phyloP scores from a whole-genome alignment of 53 echinoderm and acorn worm species.

The Mesocentrotus franciscanus region DNA sequence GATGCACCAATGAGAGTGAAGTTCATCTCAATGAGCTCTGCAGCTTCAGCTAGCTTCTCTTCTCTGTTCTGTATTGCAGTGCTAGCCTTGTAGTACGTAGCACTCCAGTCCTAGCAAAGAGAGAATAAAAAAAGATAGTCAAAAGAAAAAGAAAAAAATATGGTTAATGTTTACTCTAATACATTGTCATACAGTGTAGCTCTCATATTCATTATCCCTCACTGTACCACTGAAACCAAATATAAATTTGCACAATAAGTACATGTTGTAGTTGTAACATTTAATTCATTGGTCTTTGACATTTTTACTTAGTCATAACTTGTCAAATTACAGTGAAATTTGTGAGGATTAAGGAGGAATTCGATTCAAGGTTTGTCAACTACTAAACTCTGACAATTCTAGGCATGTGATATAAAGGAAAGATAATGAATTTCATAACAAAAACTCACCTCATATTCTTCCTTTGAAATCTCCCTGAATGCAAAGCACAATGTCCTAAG shows the following conservation, averaged over 20 bases:
- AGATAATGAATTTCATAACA: too few relatives aligned
- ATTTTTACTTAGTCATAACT: too few relatives aligned
- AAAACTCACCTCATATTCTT: constrained; percentile 87
- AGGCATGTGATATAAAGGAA: too few relatives aligned
- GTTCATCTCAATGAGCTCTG: constrained; percentile 98
- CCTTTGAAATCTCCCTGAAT: constrained; percentile 91
- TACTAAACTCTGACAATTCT: too few relatives aligned
- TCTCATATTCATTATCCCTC: neutral
- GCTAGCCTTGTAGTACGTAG: constrained; percentile 98
- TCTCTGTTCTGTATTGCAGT: constrained; percentile 96
- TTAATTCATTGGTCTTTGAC: too few relatives aligned
- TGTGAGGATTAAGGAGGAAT: too few relatives aligned
- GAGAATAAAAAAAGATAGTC: neutral
- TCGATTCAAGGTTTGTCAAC: too few relatives aligned
- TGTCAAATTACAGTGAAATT: too few relatives aligned
- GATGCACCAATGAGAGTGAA: constrained; percentile 95
- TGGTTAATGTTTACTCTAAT: neutral
- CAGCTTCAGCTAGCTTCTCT: constrained; percentile 90
- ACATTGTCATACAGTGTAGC: neutral
- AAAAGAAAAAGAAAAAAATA: neutral
- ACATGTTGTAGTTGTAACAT: too few relatives aligned
- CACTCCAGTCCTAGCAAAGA: constrained; percentile 90
- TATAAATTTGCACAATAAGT: too few relatives aligned
- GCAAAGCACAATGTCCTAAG: constrained; percentile 94
- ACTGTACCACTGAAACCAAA: neutral